Evolutionary conservation across 2,113 vertebrate species (phyloP), one percentile per base, ranked within the genome.

Genomic region (Pan troglodytes): DNA sequence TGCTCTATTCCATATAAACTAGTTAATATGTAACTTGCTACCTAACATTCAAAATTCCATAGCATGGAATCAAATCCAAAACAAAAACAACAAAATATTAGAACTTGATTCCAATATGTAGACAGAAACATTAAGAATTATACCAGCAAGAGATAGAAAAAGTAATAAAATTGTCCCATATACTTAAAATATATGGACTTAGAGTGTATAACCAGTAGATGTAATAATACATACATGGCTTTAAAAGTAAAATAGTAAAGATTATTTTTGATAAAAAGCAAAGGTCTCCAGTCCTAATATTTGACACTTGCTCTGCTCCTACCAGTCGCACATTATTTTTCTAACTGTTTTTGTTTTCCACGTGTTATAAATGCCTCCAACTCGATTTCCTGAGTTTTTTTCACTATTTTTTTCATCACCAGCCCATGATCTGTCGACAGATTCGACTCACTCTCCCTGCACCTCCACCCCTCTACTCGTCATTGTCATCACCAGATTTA

Each of bases 381-480:
- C 8, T 14, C 25, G 23, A 1, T 40, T 22, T 35, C 9, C 5
- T 12, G 10, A 59, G 75, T 48, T 48, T 40, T n/a, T 43, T 6
- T 22, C 38, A 4, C 4, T 0, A 3, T 23, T 6, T 1, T 59
- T 67, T 67, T 32, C 64, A 67, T 67, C 40, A 30, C 22, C 30
- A 18, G 59, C 25, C 17, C 13, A 3, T 7, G 32, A 22, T 20
- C 40, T 2, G 13, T 8, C 3, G 13, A 40, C 0, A 48, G 68
- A 32, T n/a, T 22, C 23, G 16, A 11, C 38, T 38, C 23, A 2
- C 11, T 27, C 2, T 22, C 48, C 14, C 23, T 12, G 3, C 4
- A 16, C 22, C 5, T 1, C 0, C 32, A 11, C 14, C 17, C 6
- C 9, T 40, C 9, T 72, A 13, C 13, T 3, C 7, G 0, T 43